Percentiles rank a stretch among this genome's conserved stretches.
phyloP scores from a whole-genome alignment of 2,113 vertebrate genomes.

The Archocentrus centrarchus region DNA sequence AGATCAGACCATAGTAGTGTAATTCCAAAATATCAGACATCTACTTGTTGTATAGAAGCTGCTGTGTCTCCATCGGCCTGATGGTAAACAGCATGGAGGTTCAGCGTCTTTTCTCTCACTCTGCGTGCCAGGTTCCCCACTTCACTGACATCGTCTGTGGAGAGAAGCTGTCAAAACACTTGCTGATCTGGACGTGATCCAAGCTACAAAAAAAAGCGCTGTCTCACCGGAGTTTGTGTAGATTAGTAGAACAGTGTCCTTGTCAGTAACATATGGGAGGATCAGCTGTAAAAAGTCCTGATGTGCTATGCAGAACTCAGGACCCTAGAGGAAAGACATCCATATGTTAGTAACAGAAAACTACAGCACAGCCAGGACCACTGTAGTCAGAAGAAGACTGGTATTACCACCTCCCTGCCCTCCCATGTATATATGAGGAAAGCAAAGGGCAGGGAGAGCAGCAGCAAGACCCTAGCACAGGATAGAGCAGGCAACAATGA shows the following conservation, averaged over 20 bases:
- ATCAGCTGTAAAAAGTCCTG: slow-evolving; percentile 78
- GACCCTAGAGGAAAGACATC: slow-evolving; percentile 63
- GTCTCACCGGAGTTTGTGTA: slow-evolving; percentile 81
- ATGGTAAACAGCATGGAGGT: slow-evolving; percentile 78
- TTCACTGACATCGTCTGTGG: slow-evolving; percentile 75
- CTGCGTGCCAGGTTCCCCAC: slow-evolving; percentile 70
- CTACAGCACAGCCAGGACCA: not conserved
- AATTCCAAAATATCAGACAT: not conserved
- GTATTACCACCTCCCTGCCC: not conserved
- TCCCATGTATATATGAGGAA: not conserved
- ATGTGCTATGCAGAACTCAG: slow-evolving; percentile 79
- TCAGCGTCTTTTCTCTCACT: slow-evolving; percentile 75
- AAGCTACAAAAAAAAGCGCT: not conserved
- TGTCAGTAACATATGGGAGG: slow-evolving; percentile 73
- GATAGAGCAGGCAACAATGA: not conserved
- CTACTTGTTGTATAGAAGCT: slow-evolving; percentile 58
- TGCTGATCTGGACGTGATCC: not conserved
- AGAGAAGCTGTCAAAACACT: not conserved
- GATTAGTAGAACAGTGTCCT: slow-evolving; percentile 81
- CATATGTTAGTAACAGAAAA: not conserved
- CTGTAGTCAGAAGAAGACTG: not conserved
- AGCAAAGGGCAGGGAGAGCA: not conserved
- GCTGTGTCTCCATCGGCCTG: slow-evolving; percentile 57
- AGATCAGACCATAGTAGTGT: not conserved
- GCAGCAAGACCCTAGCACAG: not conserved